Conservation (phyloP, 2,113 vertebrate genomes). For the Paralichthys olivaceus region DNA sequence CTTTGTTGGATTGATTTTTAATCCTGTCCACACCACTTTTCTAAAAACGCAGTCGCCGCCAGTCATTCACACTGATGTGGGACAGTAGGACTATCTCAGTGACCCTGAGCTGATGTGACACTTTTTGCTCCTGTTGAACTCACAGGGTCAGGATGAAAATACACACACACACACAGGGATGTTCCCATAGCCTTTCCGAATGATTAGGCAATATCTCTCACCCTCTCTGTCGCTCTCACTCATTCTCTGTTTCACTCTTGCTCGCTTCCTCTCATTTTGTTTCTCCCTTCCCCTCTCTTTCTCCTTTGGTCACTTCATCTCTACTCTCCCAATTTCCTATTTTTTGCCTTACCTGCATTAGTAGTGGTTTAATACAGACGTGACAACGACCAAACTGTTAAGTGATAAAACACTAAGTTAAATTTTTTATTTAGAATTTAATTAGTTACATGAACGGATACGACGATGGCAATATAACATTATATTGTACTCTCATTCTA, state of each 20-base stretch:
- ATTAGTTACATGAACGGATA: background rate
- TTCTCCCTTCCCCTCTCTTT: constrained; percentile 2
- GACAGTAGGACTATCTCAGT: constrained; percentile 41
- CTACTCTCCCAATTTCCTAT: background rate
- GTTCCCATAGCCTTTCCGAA: constrained; percentile 82
- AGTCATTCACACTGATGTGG: background rate
- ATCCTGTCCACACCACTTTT: background rate
- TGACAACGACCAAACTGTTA: background rate
- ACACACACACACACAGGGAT: constrained; percentile 58
- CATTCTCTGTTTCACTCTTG: constrained; percentile 34
- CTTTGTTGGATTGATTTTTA: background rate
- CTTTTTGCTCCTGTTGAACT: constrained; percentile 56
- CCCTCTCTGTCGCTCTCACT: constrained; percentile 55
- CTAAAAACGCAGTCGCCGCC: background rate
- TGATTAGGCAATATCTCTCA: constrained; percentile 78
- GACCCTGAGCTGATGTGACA: constrained; percentile 55
- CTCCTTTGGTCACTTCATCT: constrained; percentile 10
- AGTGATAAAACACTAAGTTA: too few species aligned
- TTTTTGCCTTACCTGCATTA: background rate
- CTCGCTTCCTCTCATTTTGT: constrained; percentile 39
- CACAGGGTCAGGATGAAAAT: constrained; percentile 54
- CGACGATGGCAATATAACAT: background rate
- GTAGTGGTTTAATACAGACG: background rate
- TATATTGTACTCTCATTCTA: constrained; percentile 7
- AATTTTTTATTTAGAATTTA: too few species aligned